A percentile compares a stretch with the other conserved stretches of the same genome.
Conservation (phyloP, 2,113 vertebrate species). For the Opisthocomus hoazin region DNA sequence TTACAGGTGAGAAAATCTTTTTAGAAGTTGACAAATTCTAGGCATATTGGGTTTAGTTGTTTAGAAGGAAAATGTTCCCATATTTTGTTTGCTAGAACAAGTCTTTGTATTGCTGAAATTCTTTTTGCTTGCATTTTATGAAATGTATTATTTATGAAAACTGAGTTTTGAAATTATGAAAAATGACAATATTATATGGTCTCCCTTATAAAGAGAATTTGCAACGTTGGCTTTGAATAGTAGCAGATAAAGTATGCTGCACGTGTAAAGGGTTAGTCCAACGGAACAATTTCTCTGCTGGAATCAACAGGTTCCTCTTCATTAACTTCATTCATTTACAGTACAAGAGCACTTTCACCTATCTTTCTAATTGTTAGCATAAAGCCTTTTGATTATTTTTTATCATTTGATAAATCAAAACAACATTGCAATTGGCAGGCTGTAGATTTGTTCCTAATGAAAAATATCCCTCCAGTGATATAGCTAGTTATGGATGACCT, state of each 20-base stretch:
- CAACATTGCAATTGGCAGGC: neutral
- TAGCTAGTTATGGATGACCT: neutral
- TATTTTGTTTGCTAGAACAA: neutral
- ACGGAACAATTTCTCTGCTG: neutral
- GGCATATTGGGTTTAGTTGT: neutral
- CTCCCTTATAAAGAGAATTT: neutral
- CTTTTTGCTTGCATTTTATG: neutral
- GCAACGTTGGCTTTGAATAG: neutral
- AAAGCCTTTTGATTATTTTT: constrained; percentile 5
- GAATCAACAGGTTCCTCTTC: neutral
- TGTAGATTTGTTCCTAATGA: neutral
- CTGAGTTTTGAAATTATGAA: neutral
- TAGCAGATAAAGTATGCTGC: neutral
- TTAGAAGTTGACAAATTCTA: neutral
- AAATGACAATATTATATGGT: neutral
- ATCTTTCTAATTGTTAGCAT: neutral
- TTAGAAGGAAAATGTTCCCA: neutral
- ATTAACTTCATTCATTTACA: constrained; percentile 7
- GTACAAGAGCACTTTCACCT: neutral
- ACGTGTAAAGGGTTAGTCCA: neutral
- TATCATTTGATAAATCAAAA: neutral
- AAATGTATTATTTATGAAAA: neutral
- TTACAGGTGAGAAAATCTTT: neutral
- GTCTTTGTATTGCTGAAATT: neutral
- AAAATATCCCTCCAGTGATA: neutral